Evolutionary conservation across 2,888 invertebrate genomes (phyloP).

Genomic region (Exephanes ischioxanthus): DNA sequence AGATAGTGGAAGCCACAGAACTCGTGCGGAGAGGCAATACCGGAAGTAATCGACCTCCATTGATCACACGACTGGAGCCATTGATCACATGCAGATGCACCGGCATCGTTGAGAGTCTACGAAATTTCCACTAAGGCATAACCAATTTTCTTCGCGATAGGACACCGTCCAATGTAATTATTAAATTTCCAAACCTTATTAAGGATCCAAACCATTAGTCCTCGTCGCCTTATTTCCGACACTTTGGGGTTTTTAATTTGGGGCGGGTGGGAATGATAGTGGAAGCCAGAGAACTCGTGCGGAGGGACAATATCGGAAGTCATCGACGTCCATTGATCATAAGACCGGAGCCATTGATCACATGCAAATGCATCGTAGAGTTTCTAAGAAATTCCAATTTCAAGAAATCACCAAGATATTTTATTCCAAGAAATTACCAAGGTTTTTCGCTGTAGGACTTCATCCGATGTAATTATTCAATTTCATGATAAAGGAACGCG

Average conservation of each 20-base stretch:
- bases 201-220: constrained; percentile 33
- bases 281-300: neutral
- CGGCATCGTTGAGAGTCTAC: neutral
- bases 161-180: neutral
- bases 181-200: too few species aligned
- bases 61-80: too few species aligned
- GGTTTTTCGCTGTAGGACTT: neutral
- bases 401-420: too few species aligned
- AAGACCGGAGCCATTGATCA: too few species aligned
- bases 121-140: neutral
- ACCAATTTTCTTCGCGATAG: neutral
- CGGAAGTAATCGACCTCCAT: neutral
- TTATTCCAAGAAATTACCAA: neutral
- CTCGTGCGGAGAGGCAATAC: neutral
- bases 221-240: constrained; percentile 49
- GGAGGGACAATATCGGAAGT: neutral
- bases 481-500: too few species aligned
- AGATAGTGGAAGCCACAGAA: neutral
- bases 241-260: constrained; percentile 25
- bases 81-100: constrained; percentile 11
- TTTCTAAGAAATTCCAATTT: neutral
- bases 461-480: too few species aligned
- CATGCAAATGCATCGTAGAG: constrained; percentile 17
- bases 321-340: too few species aligned
- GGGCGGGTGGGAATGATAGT: neutral